phyloP scores from a whole-genome alignment of 2,888 invertebrate species.

The Leptinotarsa peninsularis region DNA sequence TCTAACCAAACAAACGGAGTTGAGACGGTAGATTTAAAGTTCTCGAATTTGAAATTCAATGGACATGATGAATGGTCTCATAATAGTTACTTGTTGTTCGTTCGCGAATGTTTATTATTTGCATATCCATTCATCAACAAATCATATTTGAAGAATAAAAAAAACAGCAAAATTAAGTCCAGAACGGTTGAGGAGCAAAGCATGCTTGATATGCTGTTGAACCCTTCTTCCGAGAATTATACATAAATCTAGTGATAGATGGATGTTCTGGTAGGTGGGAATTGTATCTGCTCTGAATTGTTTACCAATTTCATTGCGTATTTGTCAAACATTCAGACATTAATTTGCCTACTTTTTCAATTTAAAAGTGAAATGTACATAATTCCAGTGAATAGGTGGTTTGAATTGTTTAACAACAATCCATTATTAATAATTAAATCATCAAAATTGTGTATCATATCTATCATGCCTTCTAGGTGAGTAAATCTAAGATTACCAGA shows the following conservation, averaged over 20 bases:
- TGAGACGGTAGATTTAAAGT: not conserved
- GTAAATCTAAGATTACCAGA: too few species aligned
- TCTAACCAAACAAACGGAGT: slow-evolving; percentile 45
- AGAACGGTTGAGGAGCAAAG: not conserved
- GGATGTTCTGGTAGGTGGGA: not conserved
- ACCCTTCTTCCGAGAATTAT: not conserved
- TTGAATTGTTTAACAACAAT: not conserved
- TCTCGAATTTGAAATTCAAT: slow-evolving; percentile 13
- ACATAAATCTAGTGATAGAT: slow-evolving; percentile 26
- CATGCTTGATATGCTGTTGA: slow-evolving; percentile 9
- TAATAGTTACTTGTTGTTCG: slow-evolving; percentile 3
- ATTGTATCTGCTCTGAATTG: slow-evolving; percentile 16
- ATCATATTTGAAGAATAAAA: not conserved
- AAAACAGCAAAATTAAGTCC: not conserved
- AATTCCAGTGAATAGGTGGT: not conserved
- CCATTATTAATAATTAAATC: too few species aligned
- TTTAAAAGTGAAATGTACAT: not conserved
- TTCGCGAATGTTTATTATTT: not conserved
- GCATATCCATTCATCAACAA: not conserved
- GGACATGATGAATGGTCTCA: not conserved
- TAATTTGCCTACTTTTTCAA: not conserved
- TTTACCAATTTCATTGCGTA: slow-evolving; percentile 15
- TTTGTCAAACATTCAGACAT: slow-evolving; percentile 5
- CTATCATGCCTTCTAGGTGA: too few species aligned
- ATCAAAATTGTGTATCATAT: too few species aligned